These are phyloP conservation scores for Tylochromis polylepis DNA, from an alignment of 2,113 vertebrate species.

Conservation along the genomic window DNA sequence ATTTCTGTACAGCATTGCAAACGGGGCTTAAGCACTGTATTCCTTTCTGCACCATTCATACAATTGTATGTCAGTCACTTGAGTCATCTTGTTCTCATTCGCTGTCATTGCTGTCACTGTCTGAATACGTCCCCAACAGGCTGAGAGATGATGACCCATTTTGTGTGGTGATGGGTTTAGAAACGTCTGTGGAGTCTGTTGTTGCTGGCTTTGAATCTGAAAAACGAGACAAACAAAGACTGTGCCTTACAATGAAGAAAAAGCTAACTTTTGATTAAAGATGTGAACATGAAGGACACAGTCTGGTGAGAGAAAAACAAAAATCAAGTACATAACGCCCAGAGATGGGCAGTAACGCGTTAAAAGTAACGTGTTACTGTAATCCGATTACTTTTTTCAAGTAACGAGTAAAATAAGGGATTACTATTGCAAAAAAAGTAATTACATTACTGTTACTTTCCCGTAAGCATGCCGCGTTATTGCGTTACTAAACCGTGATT, in stretches of 20 bases:
- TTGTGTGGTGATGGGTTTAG: neutral
- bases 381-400: too few relatives aligned
- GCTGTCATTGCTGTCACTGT: slow-evolving; percentile 74
- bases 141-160: slow-evolving; percentile 74
- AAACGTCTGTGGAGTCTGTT: neutral
- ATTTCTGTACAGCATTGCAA: neutral
- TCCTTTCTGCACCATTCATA: neutral
- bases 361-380: too few relatives aligned
- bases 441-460: too few relatives aligned
- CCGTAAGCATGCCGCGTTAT: too few relatives aligned
- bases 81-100: slow-evolving; percentile 35
- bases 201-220: slow-evolving; percentile 32
- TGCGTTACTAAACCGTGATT: too few relatives aligned
- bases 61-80: neutral
- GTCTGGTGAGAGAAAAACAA: neutral
- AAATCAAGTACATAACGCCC: neutral
- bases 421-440: too few relatives aligned
- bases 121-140: slow-evolving; percentile 76
- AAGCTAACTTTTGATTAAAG: neutral
- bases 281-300: neutral
- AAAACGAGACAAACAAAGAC: neutral
- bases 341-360: too few relatives aligned
- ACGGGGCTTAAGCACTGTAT: neutral
- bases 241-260: neutral
- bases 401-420: too few relatives aligned